Conservation (phyloP, 2,888 invertebrate species). For the Syritta pipiens region DNA sequence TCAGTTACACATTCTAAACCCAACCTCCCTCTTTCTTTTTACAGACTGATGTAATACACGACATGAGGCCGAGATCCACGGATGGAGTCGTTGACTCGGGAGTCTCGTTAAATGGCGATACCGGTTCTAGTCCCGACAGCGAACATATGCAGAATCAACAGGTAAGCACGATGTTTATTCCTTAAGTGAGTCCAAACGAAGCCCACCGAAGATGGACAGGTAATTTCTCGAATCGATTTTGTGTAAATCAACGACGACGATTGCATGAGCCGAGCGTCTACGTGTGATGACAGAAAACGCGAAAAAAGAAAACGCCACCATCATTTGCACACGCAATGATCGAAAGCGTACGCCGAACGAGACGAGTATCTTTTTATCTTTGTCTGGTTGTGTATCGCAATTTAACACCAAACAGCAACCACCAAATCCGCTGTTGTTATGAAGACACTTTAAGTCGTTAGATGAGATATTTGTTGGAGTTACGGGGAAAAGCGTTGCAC, state of each 20-base stretch:
- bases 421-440: background rate
- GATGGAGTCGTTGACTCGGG: slow-evolving; percentile 78
- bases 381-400: background rate
- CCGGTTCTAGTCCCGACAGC: slow-evolving; percentile 77
- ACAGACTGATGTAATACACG: slow-evolving; percentile 77
- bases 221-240: too few relatives aligned
- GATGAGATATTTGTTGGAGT: too few relatives aligned
- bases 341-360: background rate
- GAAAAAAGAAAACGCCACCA: too few relatives aligned
- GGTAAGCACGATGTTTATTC: slow-evolving; percentile 70
- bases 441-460: background rate
- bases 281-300: too few relatives aligned
- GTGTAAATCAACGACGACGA: too few relatives aligned
- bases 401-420: too few relatives aligned
- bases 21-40: slow-evolving; percentile 66
- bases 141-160: slow-evolving; percentile 76
- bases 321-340: background rate
- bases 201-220: too few relatives aligned
- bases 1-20: slow-evolving; percentile 26
- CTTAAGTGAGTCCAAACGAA: too few relatives aligned
- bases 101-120: slow-evolving; percentile 77
- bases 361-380: too few relatives aligned
- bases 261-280: too few relatives aligned
- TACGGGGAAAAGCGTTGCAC: too few relatives aligned
- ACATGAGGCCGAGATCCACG: slow-evolving; percentile 78